Evolutionary conservation across 64 coral and sea anemone species (phyloP), one percentile per base, ranked within the genome.

Genomic region (Anthopleura sola): DNA sequence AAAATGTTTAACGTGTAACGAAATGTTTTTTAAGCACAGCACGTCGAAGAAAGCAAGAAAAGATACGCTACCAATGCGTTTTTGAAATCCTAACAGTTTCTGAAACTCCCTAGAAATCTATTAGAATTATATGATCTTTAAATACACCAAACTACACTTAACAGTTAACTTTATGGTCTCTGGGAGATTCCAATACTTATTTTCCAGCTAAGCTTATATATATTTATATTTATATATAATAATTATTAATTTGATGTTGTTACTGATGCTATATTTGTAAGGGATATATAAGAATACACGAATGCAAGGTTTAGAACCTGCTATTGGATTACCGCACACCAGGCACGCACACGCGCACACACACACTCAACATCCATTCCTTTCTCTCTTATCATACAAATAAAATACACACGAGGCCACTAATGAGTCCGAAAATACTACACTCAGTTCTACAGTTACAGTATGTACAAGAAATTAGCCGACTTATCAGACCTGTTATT

Each of bases 201-300:
- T 32, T 71, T 71, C 29, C 66, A 71, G n/a, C 66, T 71, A 71
- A 32, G 28, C 13, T 71, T 71, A 36, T 71, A 71, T 15, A 71
- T 71, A 71, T 71, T 71, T 71, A 71, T 71, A 71, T 71, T 71
- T 32, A 71, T 71, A 71, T 71, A 32, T 71, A 32, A 71, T 71
- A 32, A 16, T 71, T 34, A 71, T 71, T 71, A 34, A 16, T 34
- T 71, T 71, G 66, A 0, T 71, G 66, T 31, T 34, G 66, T 71
- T 71, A 71, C 58, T 71, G 62, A 68, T 68, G 66, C 26, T 71
- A 71, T 71, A 71, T 71, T 32, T 71, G n/a, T 12, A 32, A 71
- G 66, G 66, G 28, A 33, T 71, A 71, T 71, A 71, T 32, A 69
- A 69, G 66, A 16, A 71, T 34, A 71, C 14, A 34, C 34, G 29